Base-by-base conservation (phyloP, 1,140 invertebrate genomes). In the Diorhabda sublineata region DNA sequence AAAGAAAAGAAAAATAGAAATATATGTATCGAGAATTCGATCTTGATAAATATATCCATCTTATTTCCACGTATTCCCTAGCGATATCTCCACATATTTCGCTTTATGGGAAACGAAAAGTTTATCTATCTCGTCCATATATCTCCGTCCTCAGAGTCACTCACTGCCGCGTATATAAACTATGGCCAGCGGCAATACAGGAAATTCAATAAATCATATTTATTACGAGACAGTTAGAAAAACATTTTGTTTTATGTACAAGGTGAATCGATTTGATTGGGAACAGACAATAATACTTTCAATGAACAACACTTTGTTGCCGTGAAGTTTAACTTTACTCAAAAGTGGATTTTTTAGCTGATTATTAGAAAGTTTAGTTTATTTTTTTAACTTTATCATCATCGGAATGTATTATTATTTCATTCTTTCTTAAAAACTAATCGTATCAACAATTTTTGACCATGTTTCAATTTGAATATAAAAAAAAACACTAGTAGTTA, bases 121-220 rank as follows among this genome's bases (percentile, higher is more conserved):
- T 52, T 52, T 52, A 52, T 52, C 47, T 52, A 52, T 52, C 47
- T 52, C 47, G 47, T 3, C 47, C 47, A 52, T 52, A 52, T 52
- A 52, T 52, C 47, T 52, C 47, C 47, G 47, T 52, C 47, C 47
- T 52, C 47, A 52, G 47, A 52, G 26, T 26, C 26, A 26, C 47
- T 52, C 47, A 52, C 47, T 52, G 6, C 47, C 6, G 47, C 47
- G 47, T 52, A 52, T 52, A n/a, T 52, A 26, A 26, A 26, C 26
- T 52, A 52, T n/a, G 47, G 47, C 47, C 47, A 52, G 47, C 47
- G 47, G 47, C 47, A 52, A 52, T 52, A 8, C 47, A 52, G 47
- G n/a, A 52, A 52, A 52, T 52, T 52, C 47, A 52, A 52, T 52
- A 52, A 52, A 52, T 52, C 47, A 52, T 52, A 52, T 52, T 52